These are phyloP conservation scores for Eufriesea mexicana DNA, from an alignment of 1,140 invertebrate species.

Conservation along the genomic window DNA sequence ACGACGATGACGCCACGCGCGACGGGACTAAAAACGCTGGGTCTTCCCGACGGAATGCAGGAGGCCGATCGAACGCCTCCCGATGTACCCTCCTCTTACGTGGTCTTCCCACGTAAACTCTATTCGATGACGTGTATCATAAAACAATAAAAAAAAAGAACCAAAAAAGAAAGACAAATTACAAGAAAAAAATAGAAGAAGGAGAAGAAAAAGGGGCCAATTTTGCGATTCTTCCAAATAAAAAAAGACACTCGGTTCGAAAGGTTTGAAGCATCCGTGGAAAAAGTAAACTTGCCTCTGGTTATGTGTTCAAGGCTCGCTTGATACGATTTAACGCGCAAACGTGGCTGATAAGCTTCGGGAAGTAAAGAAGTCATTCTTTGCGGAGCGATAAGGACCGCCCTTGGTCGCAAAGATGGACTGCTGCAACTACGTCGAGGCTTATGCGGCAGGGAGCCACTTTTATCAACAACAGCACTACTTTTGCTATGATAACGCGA, in stretches of 20 bases:
- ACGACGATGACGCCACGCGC: constrained; percentile 33
- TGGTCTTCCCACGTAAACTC: constrained; percentile 32
- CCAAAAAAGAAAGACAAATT: neutral
- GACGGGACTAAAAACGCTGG: constrained; percentile 35
- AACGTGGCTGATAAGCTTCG: constrained; percentile 15
- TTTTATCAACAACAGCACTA: constrained; percentile 79
- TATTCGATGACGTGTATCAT: neutral
- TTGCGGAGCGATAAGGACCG: constrained; percentile 34
- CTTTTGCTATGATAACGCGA: constrained; percentile 79
- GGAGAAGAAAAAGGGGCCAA: constrained; percentile 7
- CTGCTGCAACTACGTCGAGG: constrained; percentile 83
- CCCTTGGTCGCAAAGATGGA: constrained; percentile 76
- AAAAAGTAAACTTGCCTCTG: neutral
- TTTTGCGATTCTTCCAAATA: constrained; percentile 21
- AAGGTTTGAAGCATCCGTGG: neutral
- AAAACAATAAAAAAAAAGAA: neutral
- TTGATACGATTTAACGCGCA: constrained; percentile 15
- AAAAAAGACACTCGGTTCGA: neutral
- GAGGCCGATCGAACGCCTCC: constrained; percentile 59
- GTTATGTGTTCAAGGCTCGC: neutral
- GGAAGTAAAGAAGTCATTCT: neutral
- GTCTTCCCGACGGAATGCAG: constrained; percentile 57
- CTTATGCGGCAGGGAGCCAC: constrained; percentile 78
- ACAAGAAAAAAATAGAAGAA: neutral
- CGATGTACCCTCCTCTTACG: constrained; percentile 55